Evolutionary conservation across 2,888 invertebrate genomes (phyloP), one percentile per base, ranked within the genome.

Genomic region (Acrocyrtus sp.): DNA sequence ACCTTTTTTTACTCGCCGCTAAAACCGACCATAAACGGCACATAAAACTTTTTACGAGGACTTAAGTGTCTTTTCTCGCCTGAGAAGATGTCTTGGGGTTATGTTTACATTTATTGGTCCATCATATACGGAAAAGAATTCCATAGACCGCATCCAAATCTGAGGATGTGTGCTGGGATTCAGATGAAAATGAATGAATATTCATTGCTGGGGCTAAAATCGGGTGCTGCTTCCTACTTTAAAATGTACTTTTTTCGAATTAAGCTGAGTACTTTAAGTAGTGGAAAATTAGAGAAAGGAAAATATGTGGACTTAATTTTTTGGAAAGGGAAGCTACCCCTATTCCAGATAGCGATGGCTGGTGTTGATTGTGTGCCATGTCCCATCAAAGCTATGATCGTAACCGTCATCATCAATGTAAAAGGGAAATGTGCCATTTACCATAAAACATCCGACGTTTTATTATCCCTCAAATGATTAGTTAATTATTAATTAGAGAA

Each of bases 21-120:
- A 74, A 61, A 74, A 74, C 73, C 68, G 63, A 74, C 73, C 73
- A 74, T 74, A 67, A 74, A 65, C 60, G 65, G 65, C 70, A 66
- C 74, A 70, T 66, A 75, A 66, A 70, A 70, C 62, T 56, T 72
- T 67, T 67, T 67, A 67, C 58, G 67, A 57, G 58, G 67, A 67
- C 67, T 67, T 67, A 67, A 67, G 67, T 61, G 62, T 56, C 56
- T 69, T 69, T n/a, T 69, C 62, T 39, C 39, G 39, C 50, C 51
- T 51, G 58, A 43, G 29, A 54, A 63, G 63, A 54, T 63, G 53
- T 43, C 53, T 53, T 63, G 43, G 48, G 53, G 53, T 63, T 54
- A 63, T 63, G 54, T 47, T 63, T 54, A 63, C 22, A 43, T 45
- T 53, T 63, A 54, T 63, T 54, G 63, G 53, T 45, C 63, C 54